A percentile compares a stretch with the other conserved stretches of the same genome.
Evolutionary conservation across 2,797 vertebrate species (phyloP).

Genomic region (Eupleurogrammus muticus): DNA sequence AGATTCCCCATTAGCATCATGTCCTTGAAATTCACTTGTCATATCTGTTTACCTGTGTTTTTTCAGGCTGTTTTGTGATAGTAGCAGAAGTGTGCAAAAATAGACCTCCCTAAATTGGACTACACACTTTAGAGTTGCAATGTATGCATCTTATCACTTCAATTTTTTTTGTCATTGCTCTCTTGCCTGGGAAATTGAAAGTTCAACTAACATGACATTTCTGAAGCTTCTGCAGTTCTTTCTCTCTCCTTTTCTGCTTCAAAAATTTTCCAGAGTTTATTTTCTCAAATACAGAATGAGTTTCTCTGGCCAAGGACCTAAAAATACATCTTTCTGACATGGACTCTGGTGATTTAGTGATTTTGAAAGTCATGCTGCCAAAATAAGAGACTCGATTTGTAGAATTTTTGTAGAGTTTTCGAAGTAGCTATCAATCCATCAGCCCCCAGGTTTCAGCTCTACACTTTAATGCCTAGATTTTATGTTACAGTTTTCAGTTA

Average conservation of each 20-base stretch:
- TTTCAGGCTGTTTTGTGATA: neutral
- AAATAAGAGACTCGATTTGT: constrained; percentile 2
- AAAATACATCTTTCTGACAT: constrained; percentile 19
- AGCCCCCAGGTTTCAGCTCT: too few relatives aligned
- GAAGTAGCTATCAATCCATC: neutral
- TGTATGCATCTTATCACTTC: neutral
- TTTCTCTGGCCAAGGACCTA: constrained; percentile 27
- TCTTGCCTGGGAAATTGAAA: constrained; percentile 52
- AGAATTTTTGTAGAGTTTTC: neutral
- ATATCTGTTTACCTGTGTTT: neutral
- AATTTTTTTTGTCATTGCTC: constrained; percentile 12
- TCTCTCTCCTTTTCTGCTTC: constrained; percentile 35
- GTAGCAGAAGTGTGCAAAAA: neutral
- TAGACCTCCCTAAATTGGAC: constrained; percentile 1
- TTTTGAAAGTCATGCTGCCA: neutral
- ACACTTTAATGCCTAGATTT: too few relatives aligned
- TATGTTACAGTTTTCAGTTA: too few relatives aligned
- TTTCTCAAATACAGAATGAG: constrained; percentile 18
- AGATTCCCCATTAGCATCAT: too few relatives aligned
- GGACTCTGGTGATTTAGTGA: neutral
- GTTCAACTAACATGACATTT: constrained; percentile 47
- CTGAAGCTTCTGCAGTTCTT: constrained; percentile 41
- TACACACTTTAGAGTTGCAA: constrained; percentile 23
- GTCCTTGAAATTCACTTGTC: too few relatives aligned
- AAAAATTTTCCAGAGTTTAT: constrained; percentile 1